Base-by-base conservation (phyloP, 2,888 invertebrate genomes). In the Timandra comae region DNA sequence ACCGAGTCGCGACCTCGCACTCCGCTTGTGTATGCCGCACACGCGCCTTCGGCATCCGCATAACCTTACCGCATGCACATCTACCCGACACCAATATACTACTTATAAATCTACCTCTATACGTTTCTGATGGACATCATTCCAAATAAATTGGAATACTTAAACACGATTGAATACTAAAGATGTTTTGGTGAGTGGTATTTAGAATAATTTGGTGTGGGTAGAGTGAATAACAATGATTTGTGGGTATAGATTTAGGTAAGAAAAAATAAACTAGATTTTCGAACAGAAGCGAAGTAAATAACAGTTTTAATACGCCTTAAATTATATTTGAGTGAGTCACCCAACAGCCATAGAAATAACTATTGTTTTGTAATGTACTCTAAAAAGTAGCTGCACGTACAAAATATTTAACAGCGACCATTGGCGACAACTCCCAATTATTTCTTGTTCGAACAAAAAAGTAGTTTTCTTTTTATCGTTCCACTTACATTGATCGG, bases 41-140 rank as follows among this genome's bases (percentile, higher is more conserved):
- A 78, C 79, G 79, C 70, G 57, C 47, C 57, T 30, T 56, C 50
- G 53, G 68, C 78, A 79, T 80, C 80, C 81, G 80, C 76, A 77
- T 78, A 74, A 77, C 79, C 79, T 76, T 75, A 75, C 64, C 37
- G 33, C 46, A 38, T 35, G 35, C 35, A 31, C 9, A 38, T 39
- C 23, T 40, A 43, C 34, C 9, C 21, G 29, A 11, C 33, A 45
- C 52, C n/a, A n/a, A n/a, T n/a, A n/a, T 60, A 56, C 55, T 44
- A 40, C 28, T 34, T 29, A 22, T 35, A 40, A 35, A 46, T 38
- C 27, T 28, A 30, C 27, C 20, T 21, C 30, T 24, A 31, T 24
- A 24, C 7, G 11, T 11, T 11, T 10, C 11, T 11, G 11, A 24
- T 24, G 6, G 24, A 24, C 6, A 4, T 16, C n/a, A n/a, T n/a